Percentiles rank a stretch among this genome's conserved stretches.
phyloP scores from a whole-genome alignment of 2,888 invertebrate genomes.

The Exocentrus adspersus region DNA sequence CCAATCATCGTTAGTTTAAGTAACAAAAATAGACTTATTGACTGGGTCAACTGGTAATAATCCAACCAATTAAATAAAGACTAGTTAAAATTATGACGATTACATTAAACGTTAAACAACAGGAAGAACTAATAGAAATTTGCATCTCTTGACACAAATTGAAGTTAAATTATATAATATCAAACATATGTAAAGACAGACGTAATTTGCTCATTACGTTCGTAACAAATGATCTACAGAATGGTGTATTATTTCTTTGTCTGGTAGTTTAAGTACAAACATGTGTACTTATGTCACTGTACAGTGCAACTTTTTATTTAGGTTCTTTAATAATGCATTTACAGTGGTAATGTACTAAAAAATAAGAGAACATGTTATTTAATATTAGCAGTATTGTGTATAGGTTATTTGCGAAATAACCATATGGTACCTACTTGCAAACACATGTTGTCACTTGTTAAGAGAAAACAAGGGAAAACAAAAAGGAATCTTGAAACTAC shows the following conservation, averaged over 20 bases:
- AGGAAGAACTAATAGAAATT: conserved; percentile 58
- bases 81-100: conserved; percentile 49
- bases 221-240: background rate
- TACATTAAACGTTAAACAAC: conserved; percentile 53
- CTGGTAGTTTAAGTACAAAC: background rate
- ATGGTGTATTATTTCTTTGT: background rate
- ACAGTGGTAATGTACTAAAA: background rate
- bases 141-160: conserved; percentile 49
- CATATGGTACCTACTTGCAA: background rate
- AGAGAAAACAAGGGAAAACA: background rate
- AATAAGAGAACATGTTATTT: background rate
- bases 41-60: conserved; percentile 50
- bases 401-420: background rate
- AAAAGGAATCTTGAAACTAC: conserved; percentile 21
- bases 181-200: conserved; percentile 16
- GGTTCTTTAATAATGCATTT: background rate
- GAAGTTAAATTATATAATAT: conserved; percentile 32
- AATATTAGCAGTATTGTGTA: background rate
- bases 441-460: conserved; percentile 1
- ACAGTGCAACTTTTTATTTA: background rate
- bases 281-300: background rate
- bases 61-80: conserved; percentile 50
- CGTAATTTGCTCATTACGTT: background rate
- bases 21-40: conserved; percentile 44
- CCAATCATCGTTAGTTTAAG: conserved; percentile 31